Conservation (phyloP, 2,113 vertebrate genomes). For the Hymenochirus boettgeri region DNA sequence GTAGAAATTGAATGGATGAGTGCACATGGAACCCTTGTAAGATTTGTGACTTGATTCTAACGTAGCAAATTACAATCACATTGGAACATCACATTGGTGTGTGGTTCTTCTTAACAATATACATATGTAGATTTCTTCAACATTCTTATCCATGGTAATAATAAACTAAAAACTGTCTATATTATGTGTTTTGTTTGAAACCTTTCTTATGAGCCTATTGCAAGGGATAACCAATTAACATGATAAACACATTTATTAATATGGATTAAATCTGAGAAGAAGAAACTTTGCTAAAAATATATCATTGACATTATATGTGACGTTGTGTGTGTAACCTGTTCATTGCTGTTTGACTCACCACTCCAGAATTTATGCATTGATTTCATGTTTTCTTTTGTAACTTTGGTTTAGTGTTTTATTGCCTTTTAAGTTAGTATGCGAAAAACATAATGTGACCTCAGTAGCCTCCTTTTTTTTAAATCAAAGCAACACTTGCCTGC, state of each 20-base stretch:
- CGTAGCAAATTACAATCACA: too few species aligned
- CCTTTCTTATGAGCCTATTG: constrained; percentile 32
- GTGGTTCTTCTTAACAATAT: too few species aligned
- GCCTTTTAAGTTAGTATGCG: constrained; percentile 6
- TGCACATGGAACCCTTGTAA: too few species aligned
- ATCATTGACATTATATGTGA: background rate
- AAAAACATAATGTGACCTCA: constrained; percentile 11
- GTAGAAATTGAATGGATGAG: too few species aligned
- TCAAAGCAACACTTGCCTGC: constrained; percentile 6
- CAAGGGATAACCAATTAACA: constrained; percentile 35
- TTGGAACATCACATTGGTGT: too few species aligned
- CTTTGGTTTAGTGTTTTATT: background rate
- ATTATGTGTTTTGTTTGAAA: background rate
- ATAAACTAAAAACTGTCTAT: background rate
- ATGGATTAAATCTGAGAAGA: constrained; percentile 5
- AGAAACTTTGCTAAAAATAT: constrained; percentile 14
- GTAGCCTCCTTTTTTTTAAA: constrained; percentile 2
- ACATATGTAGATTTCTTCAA: too few species aligned
- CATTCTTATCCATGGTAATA: background rate
- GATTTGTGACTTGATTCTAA: too few species aligned
- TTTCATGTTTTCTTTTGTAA: background rate
- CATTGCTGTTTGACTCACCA: background rate
- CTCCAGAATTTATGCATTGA: background rate
- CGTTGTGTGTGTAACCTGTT: background rate
- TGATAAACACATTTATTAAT: constrained; percentile 1